phyloP scores from a whole-genome alignment of 2,113 vertebrate genomes.

The Nasalis larvatus region DNA sequence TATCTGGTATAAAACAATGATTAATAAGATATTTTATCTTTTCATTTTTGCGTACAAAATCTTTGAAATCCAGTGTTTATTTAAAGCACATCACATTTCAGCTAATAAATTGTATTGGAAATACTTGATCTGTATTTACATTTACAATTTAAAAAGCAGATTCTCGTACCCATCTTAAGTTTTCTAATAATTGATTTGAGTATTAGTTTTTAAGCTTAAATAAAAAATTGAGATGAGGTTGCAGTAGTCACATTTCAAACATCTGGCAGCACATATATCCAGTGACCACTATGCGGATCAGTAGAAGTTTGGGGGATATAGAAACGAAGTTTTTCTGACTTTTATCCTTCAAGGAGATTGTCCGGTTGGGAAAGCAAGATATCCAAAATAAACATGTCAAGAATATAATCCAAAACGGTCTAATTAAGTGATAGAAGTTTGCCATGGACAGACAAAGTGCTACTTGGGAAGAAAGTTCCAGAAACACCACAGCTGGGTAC shows the following conservation, averaged over 20 bases:
- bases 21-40: not conserved
- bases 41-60: not conserved
- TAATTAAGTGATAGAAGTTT: conserved; percentile 13
- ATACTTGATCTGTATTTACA: not conserved
- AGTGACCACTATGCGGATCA: not conserved
- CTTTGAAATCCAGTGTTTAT: not conserved
- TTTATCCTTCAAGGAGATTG: not conserved
- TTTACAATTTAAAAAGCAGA: not conserved
- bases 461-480: not conserved
- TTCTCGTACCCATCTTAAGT: not conserved
- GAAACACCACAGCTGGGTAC: not conserved
- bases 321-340: not conserved
- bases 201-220: not conserved
- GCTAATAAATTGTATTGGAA: not conserved
- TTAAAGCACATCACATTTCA: not conserved
- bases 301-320: not conserved
- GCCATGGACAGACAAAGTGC: not conserved
- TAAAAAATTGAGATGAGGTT: not conserved
- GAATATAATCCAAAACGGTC: not conserved
- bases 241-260: not conserved
- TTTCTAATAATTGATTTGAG: not conserved
- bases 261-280: rapidly evolving
- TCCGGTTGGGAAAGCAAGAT: not conserved
- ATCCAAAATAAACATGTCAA: not conserved
- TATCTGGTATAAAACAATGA: not conserved